Evolutionary conservation across 1,140 invertebrate species (phyloP), one percentile per base, ranked within the genome.

Genomic region (Drosophila chauvacae): DNA sequence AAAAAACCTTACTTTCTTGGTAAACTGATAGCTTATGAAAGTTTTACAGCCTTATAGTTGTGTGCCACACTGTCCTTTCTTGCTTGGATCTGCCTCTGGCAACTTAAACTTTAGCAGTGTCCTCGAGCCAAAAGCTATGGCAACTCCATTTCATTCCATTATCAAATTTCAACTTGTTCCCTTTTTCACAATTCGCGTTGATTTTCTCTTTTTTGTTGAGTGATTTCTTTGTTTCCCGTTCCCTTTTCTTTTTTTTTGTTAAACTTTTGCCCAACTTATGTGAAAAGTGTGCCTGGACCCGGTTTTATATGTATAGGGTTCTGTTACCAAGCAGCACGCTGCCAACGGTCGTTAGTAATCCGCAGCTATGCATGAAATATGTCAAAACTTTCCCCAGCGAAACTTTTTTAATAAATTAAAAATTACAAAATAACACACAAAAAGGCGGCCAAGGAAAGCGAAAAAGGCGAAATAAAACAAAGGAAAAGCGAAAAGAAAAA

Each of bases 381-480:
- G 77, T 61, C 77, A 59, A 77, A 85, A 85, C 63, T 85, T 85
- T 85, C 5, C 5, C 18, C 28, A 50, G 28, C 16, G 13, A 45
- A 82, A 82, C 74, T 82, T 82, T 82, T 82, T 82, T 78, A 82
- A 82, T 82, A 82, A 82, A 82, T 82, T 82, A 73, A 73, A 73
- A 73, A 51, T 69, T 66, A 59, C 72, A 66, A 76, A 51, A 76
- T 53, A 76, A 76, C 33, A 76, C 33, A 50, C 33, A 51, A 71
- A 51, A 51, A 39, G 39, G 14, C 55, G 28, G 30, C 11, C 33
- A 55, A 42, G 37, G 35, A 20, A 37, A 26, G n/a, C 23, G 28
- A 41, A 42, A 57, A 57, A 71, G 26, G 10, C 26, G 37, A 70
- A 35, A 37, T 42, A 68, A 51, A 62, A 65, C 23, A 37, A 28